Evolutionary conservation across 2,797 vertebrate species (phyloP).

Genomic region (Pseudochirops corinnae): DNA sequence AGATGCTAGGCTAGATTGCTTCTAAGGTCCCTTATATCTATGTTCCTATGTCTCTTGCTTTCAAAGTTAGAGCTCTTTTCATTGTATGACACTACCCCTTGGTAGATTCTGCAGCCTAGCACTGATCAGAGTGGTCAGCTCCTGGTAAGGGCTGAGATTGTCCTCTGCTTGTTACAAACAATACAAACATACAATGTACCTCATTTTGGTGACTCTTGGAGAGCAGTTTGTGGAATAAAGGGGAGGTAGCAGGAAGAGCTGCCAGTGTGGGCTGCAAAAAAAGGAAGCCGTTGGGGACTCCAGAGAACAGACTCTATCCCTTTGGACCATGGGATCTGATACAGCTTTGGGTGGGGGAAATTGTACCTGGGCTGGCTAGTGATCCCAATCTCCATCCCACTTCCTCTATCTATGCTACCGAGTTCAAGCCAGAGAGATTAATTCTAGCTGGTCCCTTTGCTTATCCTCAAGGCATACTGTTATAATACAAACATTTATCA

Average conservation of each 20-base stretch:
- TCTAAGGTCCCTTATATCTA: background rate
- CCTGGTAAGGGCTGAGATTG: background rate
- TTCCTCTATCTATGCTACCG: background rate
- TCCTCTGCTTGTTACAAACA: background rate
- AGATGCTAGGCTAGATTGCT: background rate
- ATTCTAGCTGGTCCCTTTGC: background rate
- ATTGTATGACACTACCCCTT: background rate
- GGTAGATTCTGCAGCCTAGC: background rate
- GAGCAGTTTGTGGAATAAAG: background rate
- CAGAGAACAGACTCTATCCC: background rate
- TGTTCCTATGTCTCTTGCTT: background rate
- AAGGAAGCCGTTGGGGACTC: background rate
- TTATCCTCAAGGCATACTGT: background rate
- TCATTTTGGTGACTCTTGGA: background rate
- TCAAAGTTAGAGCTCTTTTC: background rate
- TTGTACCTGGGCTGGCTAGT: background rate
- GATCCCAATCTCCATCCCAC: background rate
- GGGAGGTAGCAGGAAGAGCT: background rate
- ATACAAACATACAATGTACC: no score
- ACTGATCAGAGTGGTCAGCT: background rate
- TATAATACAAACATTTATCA: background rate
- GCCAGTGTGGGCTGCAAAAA: background rate
- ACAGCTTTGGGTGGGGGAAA: background rate
- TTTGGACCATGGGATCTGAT: background rate
- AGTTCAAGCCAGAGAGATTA: background rate